Conservation (phyloP, 2,113 vertebrate genomes). For the Perca flavescens region DNA sequence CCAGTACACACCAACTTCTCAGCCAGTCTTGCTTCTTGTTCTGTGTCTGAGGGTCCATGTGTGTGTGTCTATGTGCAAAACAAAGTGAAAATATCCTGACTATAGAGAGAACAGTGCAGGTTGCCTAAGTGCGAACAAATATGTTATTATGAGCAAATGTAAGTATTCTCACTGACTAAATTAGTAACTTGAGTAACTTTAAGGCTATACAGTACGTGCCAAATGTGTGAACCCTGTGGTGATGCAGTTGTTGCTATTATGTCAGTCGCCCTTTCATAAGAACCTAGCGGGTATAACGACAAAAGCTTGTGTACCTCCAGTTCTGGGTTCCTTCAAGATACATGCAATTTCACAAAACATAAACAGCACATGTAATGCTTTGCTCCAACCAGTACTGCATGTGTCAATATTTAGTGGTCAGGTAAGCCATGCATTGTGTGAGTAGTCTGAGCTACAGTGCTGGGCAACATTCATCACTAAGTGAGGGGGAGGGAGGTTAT, state of each 20-base stretch:
- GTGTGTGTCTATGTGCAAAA: background rate
- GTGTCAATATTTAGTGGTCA: slow-evolving; percentile 18
- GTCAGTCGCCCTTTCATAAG: background rate
- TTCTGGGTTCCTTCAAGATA: background rate
- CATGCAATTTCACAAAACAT: background rate
- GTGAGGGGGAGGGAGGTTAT: slow-evolving; percentile 69
- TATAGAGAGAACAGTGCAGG: background rate
- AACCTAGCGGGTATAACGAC: background rate
- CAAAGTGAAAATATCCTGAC: background rate
- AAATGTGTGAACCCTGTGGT: background rate
- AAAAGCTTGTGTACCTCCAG: background rate
- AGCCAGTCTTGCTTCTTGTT: background rate
- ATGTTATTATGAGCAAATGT: background rate
- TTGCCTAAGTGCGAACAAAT: background rate
- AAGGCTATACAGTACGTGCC: background rate
- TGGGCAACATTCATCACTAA: slow-evolving; percentile 63
- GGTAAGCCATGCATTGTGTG: background rate
- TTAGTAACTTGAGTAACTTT: background rate
- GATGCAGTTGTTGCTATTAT: background rate
- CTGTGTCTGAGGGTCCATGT: background rate
- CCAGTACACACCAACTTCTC: slow-evolving; percentile 17
- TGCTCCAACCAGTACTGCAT: background rate
- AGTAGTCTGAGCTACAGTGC: slow-evolving; percentile 30
- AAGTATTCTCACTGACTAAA: background rate
- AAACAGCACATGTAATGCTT: background rate